Percentiles rank a stretch among this genome's conserved stretches.
phyloP scores from a whole-genome alignment of 1,140 invertebrate genomes.

The Drosophila arizonae region DNA sequence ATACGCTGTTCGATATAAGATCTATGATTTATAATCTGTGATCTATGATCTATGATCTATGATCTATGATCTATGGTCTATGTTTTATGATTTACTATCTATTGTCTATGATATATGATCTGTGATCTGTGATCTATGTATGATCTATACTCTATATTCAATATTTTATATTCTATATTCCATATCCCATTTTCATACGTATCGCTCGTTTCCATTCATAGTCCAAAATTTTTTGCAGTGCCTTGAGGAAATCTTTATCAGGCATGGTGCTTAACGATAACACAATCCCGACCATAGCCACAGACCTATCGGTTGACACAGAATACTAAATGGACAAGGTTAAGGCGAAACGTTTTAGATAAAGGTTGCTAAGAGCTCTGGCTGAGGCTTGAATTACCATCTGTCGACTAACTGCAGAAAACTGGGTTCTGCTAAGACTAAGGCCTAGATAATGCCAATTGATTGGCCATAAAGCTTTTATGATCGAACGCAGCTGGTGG shows the following conservation, averaged over 20 bases:
- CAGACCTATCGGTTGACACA: conserved; percentile 1
- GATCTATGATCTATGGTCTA: too few relatives aligned
- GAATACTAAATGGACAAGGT: not conserved
- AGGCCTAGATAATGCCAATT: not conserved
- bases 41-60: too few relatives aligned
- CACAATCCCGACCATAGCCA: conserved; percentile 1
- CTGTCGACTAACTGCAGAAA: too few relatives aligned
- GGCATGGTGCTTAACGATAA: not conserved
- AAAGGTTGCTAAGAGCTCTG: not conserved
- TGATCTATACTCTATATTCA: too few relatives aligned
- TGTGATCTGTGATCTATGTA: too few relatives aligned
- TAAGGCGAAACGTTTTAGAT: not conserved
- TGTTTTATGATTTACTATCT: too few relatives aligned
- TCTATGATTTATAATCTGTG: too few relatives aligned
- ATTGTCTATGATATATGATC: too few relatives aligned
- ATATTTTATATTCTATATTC: too few relatives aligned
- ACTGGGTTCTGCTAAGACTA: not conserved
- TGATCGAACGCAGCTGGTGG: not conserved
- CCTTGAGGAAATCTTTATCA: not conserved
- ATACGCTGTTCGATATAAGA: too few relatives aligned
- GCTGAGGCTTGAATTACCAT: not conserved
- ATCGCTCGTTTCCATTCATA: too few relatives aligned
- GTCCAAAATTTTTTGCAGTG: not conserved
- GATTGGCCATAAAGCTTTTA: not conserved
- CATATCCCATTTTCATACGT: too few relatives aligned